Evolutionary conservation across 2,888 invertebrate genomes (phyloP), one percentile per base, ranked within the genome.

Genomic region (Pelosia muscerda): DNA sequence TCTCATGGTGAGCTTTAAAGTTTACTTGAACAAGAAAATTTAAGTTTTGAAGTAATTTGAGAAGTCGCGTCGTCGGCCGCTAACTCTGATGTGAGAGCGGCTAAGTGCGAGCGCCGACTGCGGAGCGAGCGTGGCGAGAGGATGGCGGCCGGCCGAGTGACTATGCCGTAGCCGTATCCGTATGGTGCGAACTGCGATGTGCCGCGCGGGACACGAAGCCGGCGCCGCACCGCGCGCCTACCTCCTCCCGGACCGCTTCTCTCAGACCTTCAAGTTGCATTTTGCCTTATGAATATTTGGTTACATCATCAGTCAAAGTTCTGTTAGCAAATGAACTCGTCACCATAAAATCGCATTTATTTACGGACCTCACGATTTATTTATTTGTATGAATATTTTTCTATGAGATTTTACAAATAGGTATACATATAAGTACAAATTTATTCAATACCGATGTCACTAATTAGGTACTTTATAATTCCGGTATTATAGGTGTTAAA

Each of bases 1-100:
- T 71, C 79, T 84, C 91, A 91, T 91, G 31, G 28, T 72, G 60
- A 69, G 69, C 55, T 26, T 28, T 26, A 57, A 28, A 19, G 22
- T 38, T 49, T 31, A n/a, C 0, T 19, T 49, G 26, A 60, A 59
- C n/a, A 68, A 65, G 54, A 13, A 25, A 69, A 58, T 42, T 62
- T 34, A 69, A 67, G 58, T 71, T 38, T 69, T 61, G 19, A 53
- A 49, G 25, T 38, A 57, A 61, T 59, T 49, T 62, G 59, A 25
- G 0, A 61, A 62, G 57, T 67, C 80, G 60, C 74, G 71, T 56
- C 74, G 71, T 56, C 58, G 64, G 66, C 73, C 81, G 74, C 57
- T 49, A 5, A 49, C 49, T 49, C 74, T 71, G 28, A 31, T 59
- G 42, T 31, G 54, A 28, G 55, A 66, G 63, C 66, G 57, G 63